These are phyloP conservation scores for Dolichoris vasculosae DNA, from an alignment of 1,140 invertebrate species.

Conservation along the genomic window DNA sequence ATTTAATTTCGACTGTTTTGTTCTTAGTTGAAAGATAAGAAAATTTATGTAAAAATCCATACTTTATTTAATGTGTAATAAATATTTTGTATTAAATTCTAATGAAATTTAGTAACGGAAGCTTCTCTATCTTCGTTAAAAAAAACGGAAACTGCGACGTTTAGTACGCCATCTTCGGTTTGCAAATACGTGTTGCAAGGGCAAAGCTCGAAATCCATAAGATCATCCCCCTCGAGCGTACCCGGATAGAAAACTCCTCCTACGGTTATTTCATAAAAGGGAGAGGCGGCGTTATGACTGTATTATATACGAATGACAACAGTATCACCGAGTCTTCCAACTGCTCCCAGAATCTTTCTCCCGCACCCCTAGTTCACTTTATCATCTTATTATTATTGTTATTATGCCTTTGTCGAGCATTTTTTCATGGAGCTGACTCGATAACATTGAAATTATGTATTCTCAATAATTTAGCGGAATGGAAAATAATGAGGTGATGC, in stretches of 20 bases:
- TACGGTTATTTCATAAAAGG: slow-evolving; percentile 21
- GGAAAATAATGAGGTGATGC: not conserved
- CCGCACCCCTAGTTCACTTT: too few species aligned
- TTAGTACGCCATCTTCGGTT: slow-evolving; percentile 29
- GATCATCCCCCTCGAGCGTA: slow-evolving; percentile 45
- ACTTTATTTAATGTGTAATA: too few species aligned
- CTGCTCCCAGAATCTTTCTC: too few species aligned
- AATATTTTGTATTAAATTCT: too few species aligned
- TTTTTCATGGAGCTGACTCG: not conserved
- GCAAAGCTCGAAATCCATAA: slow-evolving; percentile 47
- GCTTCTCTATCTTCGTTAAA: too few species aligned
- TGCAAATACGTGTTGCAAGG: not conserved
- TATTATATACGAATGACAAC: not conserved
- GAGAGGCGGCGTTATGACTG: slow-evolving; percentile 1
- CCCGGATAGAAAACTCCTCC: slow-evolving; percentile 46
- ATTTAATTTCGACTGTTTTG: too few species aligned
- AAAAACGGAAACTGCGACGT: too few species aligned
- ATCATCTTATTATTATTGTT: not conserved
- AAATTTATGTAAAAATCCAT: too few species aligned
- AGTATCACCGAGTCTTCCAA: not conserved
- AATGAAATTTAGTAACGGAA: too few species aligned
- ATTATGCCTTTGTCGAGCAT: not conserved
- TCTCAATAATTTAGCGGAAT: not conserved
- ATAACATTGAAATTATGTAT: not conserved
- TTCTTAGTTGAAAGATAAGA: too few species aligned